Evolutionary conservation across 2,113 vertebrate genomes (phyloP).

Genomic region (Caranx ignobilis): DNA sequence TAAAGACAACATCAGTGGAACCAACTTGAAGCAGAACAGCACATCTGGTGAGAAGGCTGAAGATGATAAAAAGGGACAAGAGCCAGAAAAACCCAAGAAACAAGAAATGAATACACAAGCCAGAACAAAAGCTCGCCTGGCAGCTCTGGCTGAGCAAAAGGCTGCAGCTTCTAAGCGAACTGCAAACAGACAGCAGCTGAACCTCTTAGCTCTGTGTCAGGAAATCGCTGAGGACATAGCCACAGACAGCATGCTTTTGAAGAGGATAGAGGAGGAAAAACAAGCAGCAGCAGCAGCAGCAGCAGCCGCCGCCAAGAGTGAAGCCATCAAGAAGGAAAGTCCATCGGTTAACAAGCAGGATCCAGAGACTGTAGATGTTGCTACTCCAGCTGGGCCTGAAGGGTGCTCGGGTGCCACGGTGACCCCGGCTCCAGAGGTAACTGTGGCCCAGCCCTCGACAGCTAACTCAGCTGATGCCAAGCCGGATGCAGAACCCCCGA

Average conservation of each 20-base stretch:
- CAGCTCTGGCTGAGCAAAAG: constrained; percentile 83
- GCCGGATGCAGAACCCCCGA: constrained; percentile 78
- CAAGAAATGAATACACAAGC: constrained; percentile 88
- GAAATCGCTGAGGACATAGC: constrained; percentile 98
- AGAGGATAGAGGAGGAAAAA: constrained; percentile 85
- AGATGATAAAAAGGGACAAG: constrained; percentile 37
- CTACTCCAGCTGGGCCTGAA: constrained; percentile 63
- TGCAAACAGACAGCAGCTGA: constrained; percentile 88
- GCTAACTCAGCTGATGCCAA: constrained; percentile 41
- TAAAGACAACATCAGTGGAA: constrained; percentile 25
- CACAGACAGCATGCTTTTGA: constrained; percentile 93
- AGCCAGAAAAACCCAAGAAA: constrained; percentile 78
- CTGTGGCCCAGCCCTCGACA: constrained; percentile 8
- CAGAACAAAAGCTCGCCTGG: constrained; percentile 85
- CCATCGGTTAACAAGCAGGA: constrained; percentile 38
- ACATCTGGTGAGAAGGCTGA: constrained; percentile 19
- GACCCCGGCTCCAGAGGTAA: constrained; percentile 60
- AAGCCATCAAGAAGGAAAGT: constrained; percentile 58
- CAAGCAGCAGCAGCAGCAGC: constrained; percentile 24
- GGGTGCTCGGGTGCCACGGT: constrained; percentile 35
- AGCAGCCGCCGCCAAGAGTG: constrained; percentile 37
- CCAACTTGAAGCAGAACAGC: constrained; percentile 33
- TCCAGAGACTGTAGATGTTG: constrained; percentile 27
- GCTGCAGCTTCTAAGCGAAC: constrained; percentile 81
- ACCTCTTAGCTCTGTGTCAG: constrained; percentile 95